These are phyloP conservation scores for Microcaecilia unicolor DNA, from an alignment of 2,797 vertebrate genomes.

Conservation along the genomic window DNA sequence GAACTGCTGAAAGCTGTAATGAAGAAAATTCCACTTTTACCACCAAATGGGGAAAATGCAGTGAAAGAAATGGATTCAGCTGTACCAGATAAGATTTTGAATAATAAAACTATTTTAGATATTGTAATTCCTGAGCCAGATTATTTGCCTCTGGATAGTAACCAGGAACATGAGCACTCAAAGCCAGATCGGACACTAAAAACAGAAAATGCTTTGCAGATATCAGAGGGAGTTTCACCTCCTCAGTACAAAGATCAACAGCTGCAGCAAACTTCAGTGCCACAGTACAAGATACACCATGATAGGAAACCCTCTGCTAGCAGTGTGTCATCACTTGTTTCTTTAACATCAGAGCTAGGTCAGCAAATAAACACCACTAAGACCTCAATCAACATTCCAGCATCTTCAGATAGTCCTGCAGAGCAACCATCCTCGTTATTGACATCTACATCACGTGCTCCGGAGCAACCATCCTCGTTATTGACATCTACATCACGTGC, in stretches of 20 bases:
- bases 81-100: background rate
- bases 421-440: rapidly evolving
- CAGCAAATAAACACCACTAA: rapidly evolving
- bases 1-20: conserved; percentile 6
- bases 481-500: rapidly evolving
- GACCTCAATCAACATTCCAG: background rate
- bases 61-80: background rate
- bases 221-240: background rate
- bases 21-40: background rate
- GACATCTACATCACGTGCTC: background rate
- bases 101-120: background rate
- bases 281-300: conserved; percentile 42
- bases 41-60: background rate
- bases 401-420: background rate
- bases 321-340: rapidly evolving
- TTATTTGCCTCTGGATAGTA: background rate
- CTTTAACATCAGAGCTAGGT: background rate
- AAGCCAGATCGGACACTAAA: background rate
- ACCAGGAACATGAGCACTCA: background rate
- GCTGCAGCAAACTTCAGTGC: background rate
- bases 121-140: background rate
- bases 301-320: background rate
- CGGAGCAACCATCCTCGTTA: no score
- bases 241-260: background rate
- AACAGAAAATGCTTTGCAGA: rapidly evolving